Conservation (phyloP, 2,113 vertebrate species). For the Bujurquina vittata region DNA sequence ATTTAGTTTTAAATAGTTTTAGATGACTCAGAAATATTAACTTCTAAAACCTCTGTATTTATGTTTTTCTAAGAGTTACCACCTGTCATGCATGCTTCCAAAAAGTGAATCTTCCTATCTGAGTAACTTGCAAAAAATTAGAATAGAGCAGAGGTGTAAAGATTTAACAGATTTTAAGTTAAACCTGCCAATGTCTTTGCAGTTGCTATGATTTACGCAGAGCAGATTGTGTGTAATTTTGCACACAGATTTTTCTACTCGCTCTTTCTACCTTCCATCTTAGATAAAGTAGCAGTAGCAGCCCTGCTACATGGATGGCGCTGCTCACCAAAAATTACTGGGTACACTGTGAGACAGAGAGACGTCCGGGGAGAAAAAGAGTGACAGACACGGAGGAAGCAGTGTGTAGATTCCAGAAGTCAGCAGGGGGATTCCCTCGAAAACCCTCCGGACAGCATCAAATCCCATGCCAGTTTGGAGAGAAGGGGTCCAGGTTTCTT, state of each 20-base stretch:
- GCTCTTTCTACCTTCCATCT: slow-evolving; percentile 14
- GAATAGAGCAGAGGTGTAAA: slow-evolving; percentile 3
- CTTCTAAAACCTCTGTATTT: neutral
- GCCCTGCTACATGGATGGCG: slow-evolving; percentile 17
- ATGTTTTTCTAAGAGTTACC: neutral
- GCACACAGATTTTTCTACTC: neutral
- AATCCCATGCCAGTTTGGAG: slow-evolving; percentile 24
- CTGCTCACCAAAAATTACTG: neutral
- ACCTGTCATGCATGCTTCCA: neutral
- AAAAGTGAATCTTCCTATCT: neutral
- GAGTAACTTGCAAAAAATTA: neutral
- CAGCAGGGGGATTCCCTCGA: slow-evolving; percentile 19
- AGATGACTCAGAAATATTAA: neutral
- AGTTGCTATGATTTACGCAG: neutral
- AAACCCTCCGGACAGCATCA: neutral
- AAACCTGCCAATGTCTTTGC: slow-evolving; percentile 8
- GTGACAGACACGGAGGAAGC: neutral
- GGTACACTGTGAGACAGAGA: slow-evolving; percentile 6
- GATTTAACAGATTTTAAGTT: slow-evolving; percentile 37
- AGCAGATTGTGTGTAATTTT: neutral
- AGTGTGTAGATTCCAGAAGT: slow-evolving; percentile 1
- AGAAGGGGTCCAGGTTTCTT: slow-evolving; percentile 20
- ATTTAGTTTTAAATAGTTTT: neutral
- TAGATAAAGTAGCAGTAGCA: slow-evolving; percentile 22
- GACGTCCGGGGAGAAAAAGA: neutral